Percentiles rank a stretch among this genome's conserved stretches.
phyloP scores from a whole-genome alignment of 2,113 vertebrate species.

The Pipra filicauda region DNA sequence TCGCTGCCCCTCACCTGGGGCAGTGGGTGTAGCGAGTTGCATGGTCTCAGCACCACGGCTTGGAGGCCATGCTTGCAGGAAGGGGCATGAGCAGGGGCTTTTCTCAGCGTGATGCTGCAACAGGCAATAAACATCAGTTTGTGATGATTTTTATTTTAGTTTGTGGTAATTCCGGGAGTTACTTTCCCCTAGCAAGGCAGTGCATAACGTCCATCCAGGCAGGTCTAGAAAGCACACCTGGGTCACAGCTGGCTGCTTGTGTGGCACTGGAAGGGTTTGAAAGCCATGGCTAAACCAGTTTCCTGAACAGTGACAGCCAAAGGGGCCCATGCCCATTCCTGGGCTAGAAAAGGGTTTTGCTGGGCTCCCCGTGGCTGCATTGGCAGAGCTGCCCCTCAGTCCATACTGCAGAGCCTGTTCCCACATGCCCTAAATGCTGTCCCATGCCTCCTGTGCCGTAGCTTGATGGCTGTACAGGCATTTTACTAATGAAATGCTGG shows the following conservation, averaged over 20 bases:
- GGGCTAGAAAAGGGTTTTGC: not conserved
- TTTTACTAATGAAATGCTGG: not conserved
- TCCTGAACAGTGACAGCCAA: not conserved
- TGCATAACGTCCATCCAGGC: not conserved
- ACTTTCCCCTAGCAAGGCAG: not conserved
- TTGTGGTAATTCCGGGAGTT: not conserved
- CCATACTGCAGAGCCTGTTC: not conserved
- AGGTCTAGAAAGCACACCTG: not conserved
- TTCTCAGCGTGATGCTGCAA: not conserved
- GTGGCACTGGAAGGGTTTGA: not conserved
- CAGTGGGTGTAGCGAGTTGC: not conserved
- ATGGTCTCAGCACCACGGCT: rapidly evolving
- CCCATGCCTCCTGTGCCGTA: not conserved
- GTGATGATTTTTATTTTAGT: not conserved
- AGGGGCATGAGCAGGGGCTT: not conserved
- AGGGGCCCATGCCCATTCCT: rapidly evolving
- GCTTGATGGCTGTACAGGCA: not conserved
- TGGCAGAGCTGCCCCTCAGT: not conserved
- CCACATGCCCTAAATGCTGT: not conserved
- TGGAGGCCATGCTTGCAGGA: rapidly evolving
- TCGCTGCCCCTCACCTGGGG: rapidly evolving
- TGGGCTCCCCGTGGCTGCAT: not conserved
- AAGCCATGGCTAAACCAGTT: too few relatives aligned
- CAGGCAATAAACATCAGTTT: not conserved
- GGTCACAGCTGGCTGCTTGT: rapidly evolving